Evolutionary conservation across 2,113 vertebrate species (phyloP).

Genomic region (Passer domesticus): DNA sequence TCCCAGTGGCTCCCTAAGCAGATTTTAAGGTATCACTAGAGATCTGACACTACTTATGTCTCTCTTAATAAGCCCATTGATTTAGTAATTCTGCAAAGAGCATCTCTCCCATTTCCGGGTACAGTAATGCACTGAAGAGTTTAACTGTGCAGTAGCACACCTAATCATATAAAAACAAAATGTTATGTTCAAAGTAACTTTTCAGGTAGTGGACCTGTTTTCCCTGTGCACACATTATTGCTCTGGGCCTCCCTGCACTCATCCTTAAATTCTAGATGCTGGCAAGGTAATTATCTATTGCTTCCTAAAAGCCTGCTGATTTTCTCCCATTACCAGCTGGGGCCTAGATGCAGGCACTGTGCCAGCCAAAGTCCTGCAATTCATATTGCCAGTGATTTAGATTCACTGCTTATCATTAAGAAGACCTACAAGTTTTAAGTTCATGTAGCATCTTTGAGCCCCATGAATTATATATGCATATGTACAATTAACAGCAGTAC

Average conservation of each 20-base stretch:
- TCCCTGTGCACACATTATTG: neutral
- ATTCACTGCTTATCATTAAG: neutral
- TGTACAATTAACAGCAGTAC: neutral
- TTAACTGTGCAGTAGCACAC: neutral
- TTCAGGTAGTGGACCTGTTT: neutral
- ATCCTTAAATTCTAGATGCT: neutral
- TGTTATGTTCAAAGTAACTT: neutral
- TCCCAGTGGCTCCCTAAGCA: neutral
- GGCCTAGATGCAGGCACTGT: neutral
- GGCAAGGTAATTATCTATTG: neutral
- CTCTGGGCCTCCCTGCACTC: neutral
- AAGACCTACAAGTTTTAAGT: neutral
- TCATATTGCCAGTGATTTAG: neutral
- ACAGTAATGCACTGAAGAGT: neutral
- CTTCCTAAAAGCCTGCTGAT: constrained; percentile 25
- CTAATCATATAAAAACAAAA: neutral
- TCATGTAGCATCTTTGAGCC: neutral
- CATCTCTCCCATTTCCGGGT: neutral
- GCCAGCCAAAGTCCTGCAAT: neutral
- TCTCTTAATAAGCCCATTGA: constrained; percentile 16
- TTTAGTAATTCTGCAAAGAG: neutral
- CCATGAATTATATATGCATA: neutral
- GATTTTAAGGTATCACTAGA: constrained; percentile 18
- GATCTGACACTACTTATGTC: neutral
- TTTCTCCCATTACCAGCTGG: neutral